Evolutionary conservation across 2,888 invertebrate genomes (phyloP).

Genomic region (Gortyna flavago): DNA sequence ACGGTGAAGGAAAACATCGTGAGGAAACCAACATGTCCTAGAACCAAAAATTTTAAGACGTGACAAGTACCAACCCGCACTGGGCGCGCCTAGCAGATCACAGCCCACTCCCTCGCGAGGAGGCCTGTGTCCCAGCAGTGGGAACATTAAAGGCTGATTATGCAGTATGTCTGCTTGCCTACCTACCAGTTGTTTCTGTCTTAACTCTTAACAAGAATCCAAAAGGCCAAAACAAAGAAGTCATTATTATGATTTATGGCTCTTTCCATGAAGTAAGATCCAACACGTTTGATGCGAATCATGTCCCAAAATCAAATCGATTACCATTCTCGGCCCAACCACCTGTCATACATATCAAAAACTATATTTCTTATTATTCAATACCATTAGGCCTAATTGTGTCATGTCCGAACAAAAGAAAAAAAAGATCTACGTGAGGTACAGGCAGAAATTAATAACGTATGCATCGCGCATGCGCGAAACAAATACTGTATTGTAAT

Average conservation of each 20-base stretch:
- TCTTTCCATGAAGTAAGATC: conserved; percentile 41
- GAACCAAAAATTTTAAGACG: neutral
- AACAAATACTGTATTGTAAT: conserved; percentile 82
- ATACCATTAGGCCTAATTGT: conserved; percentile 60
- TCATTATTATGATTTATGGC: conserved; percentile 23
- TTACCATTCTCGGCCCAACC: conserved; percentile 23
- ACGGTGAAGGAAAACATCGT: neutral
- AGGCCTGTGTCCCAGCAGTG: neutral
- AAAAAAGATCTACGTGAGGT: conserved; percentile 56
- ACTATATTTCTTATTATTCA: conserved; percentile 56
- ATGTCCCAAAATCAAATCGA: conserved; percentile 33
- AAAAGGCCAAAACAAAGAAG: conserved; percentile 24
- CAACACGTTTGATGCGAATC: conserved; percentile 25
- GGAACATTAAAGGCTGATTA: neutral
- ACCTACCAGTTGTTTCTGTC: neutral
- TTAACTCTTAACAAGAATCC: neutral
- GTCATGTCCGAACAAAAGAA: conserved; percentile 67
- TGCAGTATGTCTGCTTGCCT: neutral
- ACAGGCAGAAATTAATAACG: conserved; percentile 65
- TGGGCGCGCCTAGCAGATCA: neutral
- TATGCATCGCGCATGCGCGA: conserved; percentile 73
- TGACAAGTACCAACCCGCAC: neutral
- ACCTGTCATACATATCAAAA: conserved; percentile 59
- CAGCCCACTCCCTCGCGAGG: neutral
- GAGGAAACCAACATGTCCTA: neutral